phyloP scores from a whole-genome alignment of 1,140 invertebrate genomes.

The Nasonia giraulti region DNA sequence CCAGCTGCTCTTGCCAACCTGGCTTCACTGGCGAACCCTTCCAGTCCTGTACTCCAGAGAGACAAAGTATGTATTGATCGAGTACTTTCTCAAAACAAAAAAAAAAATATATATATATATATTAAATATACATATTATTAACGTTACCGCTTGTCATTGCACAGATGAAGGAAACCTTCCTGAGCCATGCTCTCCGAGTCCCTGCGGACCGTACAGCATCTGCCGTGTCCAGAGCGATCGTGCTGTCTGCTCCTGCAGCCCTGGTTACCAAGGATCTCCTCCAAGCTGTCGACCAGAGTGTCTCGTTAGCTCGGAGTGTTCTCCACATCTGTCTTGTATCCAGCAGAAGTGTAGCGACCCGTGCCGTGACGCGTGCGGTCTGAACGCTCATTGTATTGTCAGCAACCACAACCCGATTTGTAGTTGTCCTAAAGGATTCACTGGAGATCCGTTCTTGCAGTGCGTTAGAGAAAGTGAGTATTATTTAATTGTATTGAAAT shows the following conservation, averaged over 20 bases:
- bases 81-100: not conserved
- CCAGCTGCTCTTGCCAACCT: conserved; percentile 84
- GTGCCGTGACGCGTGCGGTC: conserved; percentile 86
- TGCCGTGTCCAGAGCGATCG: conserved; percentile 82
- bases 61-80: conserved; percentile 54
- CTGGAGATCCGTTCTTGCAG: conserved; percentile 88
- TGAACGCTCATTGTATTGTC: conserved; percentile 86
- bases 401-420: conserved; percentile 90
- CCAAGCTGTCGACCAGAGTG: conserved; percentile 87
- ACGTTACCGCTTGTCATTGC: conserved; percentile 68
- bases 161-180: conserved; percentile 69
- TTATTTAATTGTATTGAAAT: not conserved
- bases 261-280: conserved; percentile 84
- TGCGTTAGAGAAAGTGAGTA: conserved; percentile 81
- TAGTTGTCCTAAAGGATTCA: conserved; percentile 82
- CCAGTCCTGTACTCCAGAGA: conserved; percentile 81
- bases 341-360: conserved; percentile 88
- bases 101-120: not conserved
- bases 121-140: not conserved
- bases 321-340: conserved; percentile 83
- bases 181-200: conserved; percentile 83
- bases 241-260: conserved; percentile 86
- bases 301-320: conserved; percentile 85
- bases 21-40: conserved; percentile 89
- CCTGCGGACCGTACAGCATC: conserved; percentile 87